phyloP scores from a whole-genome alignment of 2,888 invertebrate species.

The Plusia festucae region DNA sequence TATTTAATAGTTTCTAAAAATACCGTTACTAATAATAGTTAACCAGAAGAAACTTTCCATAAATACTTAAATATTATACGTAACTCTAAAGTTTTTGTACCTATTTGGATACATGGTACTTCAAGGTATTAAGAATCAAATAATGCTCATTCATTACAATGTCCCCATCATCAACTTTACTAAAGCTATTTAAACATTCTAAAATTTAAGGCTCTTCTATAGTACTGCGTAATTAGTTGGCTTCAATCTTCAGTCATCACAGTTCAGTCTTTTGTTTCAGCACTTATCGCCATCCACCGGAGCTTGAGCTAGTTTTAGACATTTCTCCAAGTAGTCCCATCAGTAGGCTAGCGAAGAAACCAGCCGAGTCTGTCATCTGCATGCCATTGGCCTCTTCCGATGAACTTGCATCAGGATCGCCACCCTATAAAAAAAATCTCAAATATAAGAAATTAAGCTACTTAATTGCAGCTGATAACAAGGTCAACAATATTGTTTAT shows the following conservation, averaged over 20 bases:
- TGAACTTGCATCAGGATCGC: slow-evolving; percentile 64
- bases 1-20: background rate
- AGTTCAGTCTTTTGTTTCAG: too few relatives aligned
- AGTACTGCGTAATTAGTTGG: background rate
- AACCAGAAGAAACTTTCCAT: too few relatives aligned
- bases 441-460: slow-evolving; percentile 7
- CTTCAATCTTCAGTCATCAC: background rate
- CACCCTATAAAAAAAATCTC: slow-evolving; percentile 66
- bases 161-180: too few relatives aligned
- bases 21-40: background rate
- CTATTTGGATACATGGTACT: too few relatives aligned
- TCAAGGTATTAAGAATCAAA: too few relatives aligned
- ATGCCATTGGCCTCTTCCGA: slow-evolving; percentile 62
- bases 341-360: slow-evolving; percentile 77
- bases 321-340: slow-evolving; percentile 81
- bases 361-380: slow-evolving; percentile 77
- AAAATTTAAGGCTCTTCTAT: too few relatives aligned
- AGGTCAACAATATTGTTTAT: too few relatives aligned
- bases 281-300: slow-evolving; percentile 63
- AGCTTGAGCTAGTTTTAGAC: slow-evolving; percentile 83
- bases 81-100: too few relatives aligned
- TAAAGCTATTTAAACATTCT: too few relatives aligned
- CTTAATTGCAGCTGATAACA: background rate
- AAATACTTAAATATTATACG: too few relatives aligned
- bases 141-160: too few relatives aligned